A percentile compares a stretch with the other conserved stretches of the same genome.
Conservation (phyloP, 2,797 vertebrate genomes). For the Etheostoma nigrum region DNA sequence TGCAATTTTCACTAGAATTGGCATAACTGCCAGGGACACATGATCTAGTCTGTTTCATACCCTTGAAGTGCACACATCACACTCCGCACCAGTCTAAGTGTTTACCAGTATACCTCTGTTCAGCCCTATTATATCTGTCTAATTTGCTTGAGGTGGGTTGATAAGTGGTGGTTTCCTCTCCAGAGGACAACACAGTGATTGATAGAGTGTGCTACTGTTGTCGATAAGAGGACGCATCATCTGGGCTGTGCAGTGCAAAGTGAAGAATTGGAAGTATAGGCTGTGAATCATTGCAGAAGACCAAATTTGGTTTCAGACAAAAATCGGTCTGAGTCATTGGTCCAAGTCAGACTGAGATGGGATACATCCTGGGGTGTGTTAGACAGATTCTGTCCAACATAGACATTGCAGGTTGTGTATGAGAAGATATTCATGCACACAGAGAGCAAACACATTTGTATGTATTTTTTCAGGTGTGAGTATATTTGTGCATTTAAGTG, state of each 20-base stretch:
- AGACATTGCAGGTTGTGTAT: not conserved
- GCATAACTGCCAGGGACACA: conserved; percentile 15
- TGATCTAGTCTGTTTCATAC: conserved; percentile 20
- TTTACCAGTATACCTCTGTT: conserved; percentile 21
- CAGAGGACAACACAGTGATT: conserved; percentile 45
- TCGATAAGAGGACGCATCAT: conserved; percentile 37
- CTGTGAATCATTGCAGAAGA: conserved; percentile 18
- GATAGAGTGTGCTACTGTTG: conserved; percentile 48
- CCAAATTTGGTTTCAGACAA: conserved; percentile 40
- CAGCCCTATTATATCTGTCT: conserved; percentile 55
- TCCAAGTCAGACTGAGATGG: conserved; percentile 1
- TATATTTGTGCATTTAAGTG: conserved; percentile 33
- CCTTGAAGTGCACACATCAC: conserved; percentile 36
- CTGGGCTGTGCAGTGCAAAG: conserved; percentile 23
- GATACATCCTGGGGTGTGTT: conserved; percentile 11
- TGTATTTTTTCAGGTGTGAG: conserved; percentile 37
- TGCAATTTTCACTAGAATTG: conserved; percentile 27
- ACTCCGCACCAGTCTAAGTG: conserved; percentile 3
- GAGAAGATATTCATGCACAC: conserved; percentile 24
- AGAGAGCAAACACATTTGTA: conserved; percentile 16
- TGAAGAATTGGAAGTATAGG: conserved; percentile 27
- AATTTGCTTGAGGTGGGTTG: conserved; percentile 63
- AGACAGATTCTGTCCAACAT: conserved; percentile 8
- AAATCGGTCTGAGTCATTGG: conserved; percentile 6
- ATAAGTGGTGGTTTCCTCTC: conserved; percentile 60